Base-by-base conservation (phyloP, 2,888 invertebrate species). In the Hypercompe scribonia region DNA sequence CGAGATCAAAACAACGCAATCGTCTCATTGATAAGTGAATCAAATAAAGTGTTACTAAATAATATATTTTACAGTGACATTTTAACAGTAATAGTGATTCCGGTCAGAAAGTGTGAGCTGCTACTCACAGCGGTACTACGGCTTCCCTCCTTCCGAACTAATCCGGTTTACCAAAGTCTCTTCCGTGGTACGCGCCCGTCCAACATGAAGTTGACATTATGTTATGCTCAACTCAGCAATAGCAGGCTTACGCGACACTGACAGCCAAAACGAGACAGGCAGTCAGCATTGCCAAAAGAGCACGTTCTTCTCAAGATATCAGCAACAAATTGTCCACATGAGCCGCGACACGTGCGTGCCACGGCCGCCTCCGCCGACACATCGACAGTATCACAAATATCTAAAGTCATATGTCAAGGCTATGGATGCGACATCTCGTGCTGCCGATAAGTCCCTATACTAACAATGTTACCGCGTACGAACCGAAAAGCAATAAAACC, bases 81-180 rank as follows among this genome's bases (percentile, higher is more conserved):
- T 68, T 54, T 78, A 78, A 78, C 76, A 63, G 65, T 63, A 79
- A 78, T 78, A 75, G 78, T 33, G 66, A 72, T 73, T 74, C 75
- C 69, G 76, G 78, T 81, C 73, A 80, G 70, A 67, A 69, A 71
- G 71, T 71, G 68, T 24, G 63, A 50, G 54, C 24, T 46, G 65
- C n/a, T 73, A 72, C 63, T 70, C 65, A 61, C 58, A 15, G 70
- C 79, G 54, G 65, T 72, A 70, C 77, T 86, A 86, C 34, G 90
- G 89, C 88, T 89, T 90, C 90, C 78, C 68, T 61, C 69, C 76
- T 84, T 80, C 80, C 79, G 73, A 80, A 78, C 84, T 90, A 89
- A 90, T 88, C 84, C 83, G 78, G 86, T 86, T 89, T 88, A 80
- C 70, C 76, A 69, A 71, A 73, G 76, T 75, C 78, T 71, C 77